A percentile compares a stretch with the other conserved stretches of the same genome.
Conservation (phyloP, 1,140 invertebrate genomes). For the Meloidogyne hapla region DNA sequence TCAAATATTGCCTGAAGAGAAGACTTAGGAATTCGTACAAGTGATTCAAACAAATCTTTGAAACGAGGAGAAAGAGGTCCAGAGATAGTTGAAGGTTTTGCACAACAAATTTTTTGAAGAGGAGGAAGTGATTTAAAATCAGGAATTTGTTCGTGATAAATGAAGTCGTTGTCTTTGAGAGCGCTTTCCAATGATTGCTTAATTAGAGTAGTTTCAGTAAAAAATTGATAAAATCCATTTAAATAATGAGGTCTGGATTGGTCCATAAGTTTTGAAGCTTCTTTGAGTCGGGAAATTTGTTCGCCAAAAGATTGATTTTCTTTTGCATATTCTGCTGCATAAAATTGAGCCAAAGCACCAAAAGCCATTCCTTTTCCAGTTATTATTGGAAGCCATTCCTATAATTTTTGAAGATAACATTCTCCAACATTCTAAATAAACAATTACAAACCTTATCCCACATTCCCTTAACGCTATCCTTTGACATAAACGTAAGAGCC, state of each 20-base stretch:
- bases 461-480: slow-evolving; percentile 77
- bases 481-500: slow-evolving; percentile 81
- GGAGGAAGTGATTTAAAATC: slow-evolving; percentile 77
- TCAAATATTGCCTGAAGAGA: too few relatives aligned
- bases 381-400: slow-evolving; percentile 43
- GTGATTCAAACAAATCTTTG: slow-evolving; percentile 68
- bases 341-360: slow-evolving; percentile 42
- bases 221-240: slow-evolving; percentile 84
- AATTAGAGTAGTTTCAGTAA: slow-evolving; percentile 76
- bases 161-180: slow-evolving; percentile 76
- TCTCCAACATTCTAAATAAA: background rate
- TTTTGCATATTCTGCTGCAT: slow-evolving; percentile 32
- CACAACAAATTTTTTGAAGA: slow-evolving; percentile 77
- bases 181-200: slow-evolving; percentile 89
- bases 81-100: slow-evolving; percentile 73
- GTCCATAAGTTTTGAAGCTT: slow-evolving; percentile 38
- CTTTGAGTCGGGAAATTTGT: slow-evolving; percentile 39
- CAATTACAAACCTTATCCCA: slow-evolving; percentile 83
- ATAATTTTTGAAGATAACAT: slow-evolving; percentile 20
- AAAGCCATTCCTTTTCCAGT: slow-evolving; percentile 43
- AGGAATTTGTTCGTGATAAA: slow-evolving; percentile 89
- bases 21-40: too few relatives aligned
- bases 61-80: slow-evolving; percentile 72
- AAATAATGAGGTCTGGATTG: slow-evolving; percentile 75
- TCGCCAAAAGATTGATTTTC: slow-evolving; percentile 36